These are phyloP conservation scores for Fragum whitleyi DNA, from an alignment of 2,888 invertebrate species.

Conservation along the genomic window DNA sequence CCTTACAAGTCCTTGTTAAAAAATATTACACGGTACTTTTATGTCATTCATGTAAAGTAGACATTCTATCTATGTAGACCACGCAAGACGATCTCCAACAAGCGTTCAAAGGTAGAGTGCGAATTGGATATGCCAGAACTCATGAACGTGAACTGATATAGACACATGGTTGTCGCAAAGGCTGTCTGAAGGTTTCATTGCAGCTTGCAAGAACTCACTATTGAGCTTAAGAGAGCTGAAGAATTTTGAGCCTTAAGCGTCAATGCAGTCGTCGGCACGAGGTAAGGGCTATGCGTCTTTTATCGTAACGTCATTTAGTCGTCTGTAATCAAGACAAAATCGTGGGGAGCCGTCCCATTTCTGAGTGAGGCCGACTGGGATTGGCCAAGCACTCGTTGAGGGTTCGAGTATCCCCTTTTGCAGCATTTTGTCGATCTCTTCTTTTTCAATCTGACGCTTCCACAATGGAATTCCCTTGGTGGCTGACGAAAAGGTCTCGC, in stretches of 20 bases:
- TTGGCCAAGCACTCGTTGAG: constrained; percentile 55
- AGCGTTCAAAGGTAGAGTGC: no score
- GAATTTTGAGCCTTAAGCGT: constrained; percentile 44
- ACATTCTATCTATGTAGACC: no score
- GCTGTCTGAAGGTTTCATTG: constrained; percentile 60
- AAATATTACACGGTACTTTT: neutral
- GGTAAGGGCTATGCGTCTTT: constrained; percentile 70
- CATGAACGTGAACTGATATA: no score
- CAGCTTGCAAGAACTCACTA: constrained; percentile 68
- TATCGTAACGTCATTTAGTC: constrained; percentile 64
- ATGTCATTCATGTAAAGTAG: no score
- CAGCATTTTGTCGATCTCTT: constrained; percentile 34
- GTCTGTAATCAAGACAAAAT: constrained; percentile 61
- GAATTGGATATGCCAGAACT: no score
- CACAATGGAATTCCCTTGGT: neutral
- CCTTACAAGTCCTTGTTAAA: constrained; percentile 4
- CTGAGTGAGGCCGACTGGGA: constrained; percentile 38
- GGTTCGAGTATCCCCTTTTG: constrained; percentile 49
- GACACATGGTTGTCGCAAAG: constrained; percentile 57
- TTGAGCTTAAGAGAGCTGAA: constrained; percentile 65
- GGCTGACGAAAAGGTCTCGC: constrained; percentile 48
- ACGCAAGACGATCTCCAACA: no score
- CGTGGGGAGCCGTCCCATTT: constrained; percentile 46
- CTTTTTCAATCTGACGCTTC: constrained; percentile 35
- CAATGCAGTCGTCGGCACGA: constrained; percentile 60